Base-by-base conservation (phyloP, 2,888 invertebrate genomes). In the Silvanus unidentatus region DNA sequence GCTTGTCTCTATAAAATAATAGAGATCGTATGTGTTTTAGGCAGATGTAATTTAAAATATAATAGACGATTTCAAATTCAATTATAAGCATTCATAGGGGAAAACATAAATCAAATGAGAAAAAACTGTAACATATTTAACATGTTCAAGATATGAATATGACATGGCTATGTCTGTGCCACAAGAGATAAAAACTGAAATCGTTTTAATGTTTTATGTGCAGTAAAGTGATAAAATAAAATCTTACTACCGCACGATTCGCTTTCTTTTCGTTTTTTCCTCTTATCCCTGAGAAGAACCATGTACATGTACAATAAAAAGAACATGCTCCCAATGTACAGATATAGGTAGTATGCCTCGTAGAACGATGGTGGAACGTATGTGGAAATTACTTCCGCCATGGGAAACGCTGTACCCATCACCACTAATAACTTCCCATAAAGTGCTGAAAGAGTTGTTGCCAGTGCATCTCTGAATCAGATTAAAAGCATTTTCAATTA, bases 321-420 rank as follows among this genome's bases (percentile, higher is more conserved):
- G 39, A 79, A 66, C 76, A 84, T 84, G 58, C 82, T 82, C 45
- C 81, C 82, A 51, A 81, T 75, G 67, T 84, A 84, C 40, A 84
- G 74, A 60, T 84, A 84, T 42, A 84, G 72, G 52, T 71, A 72
- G 53, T 71, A 71, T 69, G 86, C 90, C 79, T 93, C 92, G 73
- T 93, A 94, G 73, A 91, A 93, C 22, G 91, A 90, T 53, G 91
- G 89, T 63, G 94, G 93, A 68, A 94, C 91, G 73, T 91, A 90
- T 14, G 91, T 89, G 36, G 93, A 93, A 68, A 94, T 93, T 59
- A 94, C 92, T 78, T 95, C 94, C 50, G 95, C 91, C 85, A 96
- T 87, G 41, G 95, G 95, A 73, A 96, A 92, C 11, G 94, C 92
- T 53, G 92, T 85, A 50, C 95, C 95, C 88, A 94, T 90, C 38